A percentile compares a stretch with the other conserved stretches of the same genome.
Conservation (phyloP, 1,140 invertebrate genomes). For the Eriosoma lanigerum region DNA sequence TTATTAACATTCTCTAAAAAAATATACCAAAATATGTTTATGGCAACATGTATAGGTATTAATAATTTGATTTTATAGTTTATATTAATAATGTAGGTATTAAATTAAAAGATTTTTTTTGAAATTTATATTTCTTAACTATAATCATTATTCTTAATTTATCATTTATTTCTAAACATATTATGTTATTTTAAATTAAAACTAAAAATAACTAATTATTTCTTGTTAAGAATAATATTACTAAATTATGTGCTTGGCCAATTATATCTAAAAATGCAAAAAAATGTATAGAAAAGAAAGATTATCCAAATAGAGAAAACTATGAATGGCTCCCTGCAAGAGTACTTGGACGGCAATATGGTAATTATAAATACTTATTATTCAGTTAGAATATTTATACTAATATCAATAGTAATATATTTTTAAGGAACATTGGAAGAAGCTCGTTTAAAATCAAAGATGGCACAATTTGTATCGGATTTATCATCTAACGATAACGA, state of each 20-base stretch:
- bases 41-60: too few relatives aligned
- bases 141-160: too few relatives aligned
- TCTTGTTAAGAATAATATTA: too few relatives aligned
- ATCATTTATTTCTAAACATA: too few relatives aligned
- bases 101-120: too few relatives aligned
- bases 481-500: not conserved
- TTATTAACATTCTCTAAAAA: too few relatives aligned
- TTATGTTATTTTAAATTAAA: too few relatives aligned
- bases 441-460: not conserved
- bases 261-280: not conserved
- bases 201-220: too few relatives aligned
- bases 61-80: too few relatives aligned
- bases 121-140: too few relatives aligned
- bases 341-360: not conserved
- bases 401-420: not conserved
- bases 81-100: too few relatives aligned
- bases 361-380: not conserved
- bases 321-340: not conserved
- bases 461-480: not conserved
- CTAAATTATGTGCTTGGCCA: slow-evolving; percentile 1
- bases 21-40: too few relatives aligned
- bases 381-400: not conserved
- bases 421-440: not conserved
- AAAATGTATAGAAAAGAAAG: not conserved
- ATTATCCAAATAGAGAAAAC: not conserved